A percentile compares a stretch with the other conserved stretches of the same genome.
These are phyloP conservation scores for Apostichopus californicus DNA, from an alignment of 35 echinoderm and acorn worm species.

Conservation along the genomic window DNA sequence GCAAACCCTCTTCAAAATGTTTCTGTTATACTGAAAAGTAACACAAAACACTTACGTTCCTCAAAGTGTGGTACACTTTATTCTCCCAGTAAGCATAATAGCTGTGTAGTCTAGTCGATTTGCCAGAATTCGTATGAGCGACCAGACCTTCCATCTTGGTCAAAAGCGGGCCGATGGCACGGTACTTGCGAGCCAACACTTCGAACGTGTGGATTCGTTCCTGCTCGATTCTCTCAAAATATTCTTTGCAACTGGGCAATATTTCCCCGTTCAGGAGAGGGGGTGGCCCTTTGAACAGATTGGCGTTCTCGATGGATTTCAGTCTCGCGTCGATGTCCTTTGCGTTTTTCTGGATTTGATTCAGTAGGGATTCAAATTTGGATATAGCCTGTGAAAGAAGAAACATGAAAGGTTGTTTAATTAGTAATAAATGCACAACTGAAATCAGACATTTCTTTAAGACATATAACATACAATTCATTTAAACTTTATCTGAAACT, in stretches of 20 bases:
- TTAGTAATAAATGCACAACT: no score
- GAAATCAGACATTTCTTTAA: no score
- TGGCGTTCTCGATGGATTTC: slow-evolving; percentile 73
- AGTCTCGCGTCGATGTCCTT: slow-evolving; percentile 94
- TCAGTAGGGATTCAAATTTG: slow-evolving; percentile 97
- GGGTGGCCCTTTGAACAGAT: slow-evolving; percentile 90
- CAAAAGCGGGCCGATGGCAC: slow-evolving; percentile 92
- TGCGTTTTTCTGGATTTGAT: slow-evolving; percentile 99
- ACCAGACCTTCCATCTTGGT: slow-evolving; percentile 99
- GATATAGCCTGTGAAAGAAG: slow-evolving; percentile 67
- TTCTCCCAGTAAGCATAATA: slow-evolving; percentile 96
- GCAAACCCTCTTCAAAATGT: no score
- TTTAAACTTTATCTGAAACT: no score
- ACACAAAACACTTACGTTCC: slow-evolving; percentile 61
- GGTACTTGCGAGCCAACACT: slow-evolving; percentile 83
- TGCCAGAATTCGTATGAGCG: slow-evolving; percentile 93
- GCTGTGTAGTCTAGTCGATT: slow-evolving; percentile 76
- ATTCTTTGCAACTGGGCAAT: slow-evolving; percentile 81
- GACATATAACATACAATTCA: no score
- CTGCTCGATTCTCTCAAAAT: slow-evolving; percentile 46
- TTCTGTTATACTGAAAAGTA: neutral
- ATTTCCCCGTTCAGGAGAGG: slow-evolving; percentile 75
- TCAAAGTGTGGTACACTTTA: slow-evolving; percentile 86
- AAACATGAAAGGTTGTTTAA: no score
- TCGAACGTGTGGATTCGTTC: slow-evolving; percentile 94